Conservation (phyloP, 2,888 invertebrate species). For the Acanthosoma haemorrhoidale region DNA sequence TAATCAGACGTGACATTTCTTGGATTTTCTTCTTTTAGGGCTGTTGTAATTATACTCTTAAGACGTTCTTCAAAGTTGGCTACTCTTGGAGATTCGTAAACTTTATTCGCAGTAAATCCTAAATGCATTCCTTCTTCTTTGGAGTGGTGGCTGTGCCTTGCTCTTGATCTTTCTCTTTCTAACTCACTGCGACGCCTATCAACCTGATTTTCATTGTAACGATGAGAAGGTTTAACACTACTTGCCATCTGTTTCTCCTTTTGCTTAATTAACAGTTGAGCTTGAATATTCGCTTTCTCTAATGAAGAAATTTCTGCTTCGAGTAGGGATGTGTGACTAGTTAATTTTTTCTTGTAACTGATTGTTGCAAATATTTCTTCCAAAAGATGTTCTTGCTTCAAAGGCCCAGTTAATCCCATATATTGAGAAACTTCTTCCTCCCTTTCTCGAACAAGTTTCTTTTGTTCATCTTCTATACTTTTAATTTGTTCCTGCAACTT, state of each 20-base stretch:
- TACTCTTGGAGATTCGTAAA: conserved; percentile 72
- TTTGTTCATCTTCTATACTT: conserved; percentile 54
- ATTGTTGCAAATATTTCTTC: conserved; percentile 81
- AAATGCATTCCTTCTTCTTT: conserved; percentile 12
- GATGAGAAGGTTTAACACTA: not conserved
- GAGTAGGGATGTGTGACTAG: conserved; percentile 56
- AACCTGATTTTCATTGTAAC: conserved; percentile 20
- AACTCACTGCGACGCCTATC: conserved; percentile 17
- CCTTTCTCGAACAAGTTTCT: conserved; percentile 62
- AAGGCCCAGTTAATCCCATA: conserved; percentile 18
- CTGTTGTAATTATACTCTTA: conserved; percentile 79
- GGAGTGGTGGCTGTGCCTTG: not conserved
- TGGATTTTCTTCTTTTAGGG: conserved; percentile 75
- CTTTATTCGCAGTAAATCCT: conserved; percentile 50
- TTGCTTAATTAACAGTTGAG: conserved; percentile 1
- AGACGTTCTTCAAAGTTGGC: conserved; percentile 84
- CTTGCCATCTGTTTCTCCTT: not conserved
- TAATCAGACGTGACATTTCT: conserved; percentile 45
- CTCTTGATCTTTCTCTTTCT: not conserved
- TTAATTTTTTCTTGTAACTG: conserved; percentile 75
- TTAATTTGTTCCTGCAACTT: conserved; percentile 77
- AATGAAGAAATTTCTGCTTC: conserved; percentile 5
- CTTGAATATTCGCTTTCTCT: not conserved
- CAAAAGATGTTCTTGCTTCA: conserved; percentile 74
- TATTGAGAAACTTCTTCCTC: not conserved